Conservation (phyloP, 2,797 vertebrate species). For the Syncerus caffer region DNA sequence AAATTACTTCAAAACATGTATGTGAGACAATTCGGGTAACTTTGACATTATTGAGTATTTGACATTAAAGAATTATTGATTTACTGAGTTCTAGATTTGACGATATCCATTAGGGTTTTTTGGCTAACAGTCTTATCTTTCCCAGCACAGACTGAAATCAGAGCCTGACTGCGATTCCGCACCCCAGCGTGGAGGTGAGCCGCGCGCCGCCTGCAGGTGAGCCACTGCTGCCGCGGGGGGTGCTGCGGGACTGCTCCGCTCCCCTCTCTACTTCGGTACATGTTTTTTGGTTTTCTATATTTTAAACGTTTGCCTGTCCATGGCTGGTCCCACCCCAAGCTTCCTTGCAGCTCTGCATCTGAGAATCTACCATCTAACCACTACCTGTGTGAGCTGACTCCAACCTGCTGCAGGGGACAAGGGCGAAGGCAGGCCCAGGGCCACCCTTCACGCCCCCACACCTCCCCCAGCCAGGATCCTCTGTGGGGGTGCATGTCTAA, state of each 20-base stretch:
- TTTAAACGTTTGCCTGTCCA: not conserved
- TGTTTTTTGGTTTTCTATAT: not conserved
- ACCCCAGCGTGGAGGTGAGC: not conserved
- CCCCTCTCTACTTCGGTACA: not conserved
- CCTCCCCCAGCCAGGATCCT: not conserved
- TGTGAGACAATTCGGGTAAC: not conserved
- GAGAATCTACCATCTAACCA: not conserved
- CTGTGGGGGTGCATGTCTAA: rapidly evolving
- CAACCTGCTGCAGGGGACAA: not conserved
- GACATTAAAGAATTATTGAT: not conserved
- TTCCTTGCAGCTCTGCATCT: not conserved
- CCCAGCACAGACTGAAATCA: not conserved
- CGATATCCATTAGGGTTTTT: not conserved
- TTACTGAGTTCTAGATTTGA: not conserved
- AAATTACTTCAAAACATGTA: not conserved
- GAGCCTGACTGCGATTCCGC: not conserved
- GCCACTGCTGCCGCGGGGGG: not conserved
- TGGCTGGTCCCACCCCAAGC: not conserved
- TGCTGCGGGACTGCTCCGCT: not conserved
- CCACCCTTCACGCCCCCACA: not conserved
- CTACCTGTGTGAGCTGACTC: not conserved
- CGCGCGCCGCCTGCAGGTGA: rapidly evolving
- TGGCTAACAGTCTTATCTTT: not conserved
- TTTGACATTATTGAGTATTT: not conserved
- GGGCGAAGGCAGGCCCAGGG: too few species aligned